A percentile compares a stretch with the other conserved stretches of the same genome.
Conservation (phyloP, 2,797 vertebrate species). For the Mustela erminea region DNA sequence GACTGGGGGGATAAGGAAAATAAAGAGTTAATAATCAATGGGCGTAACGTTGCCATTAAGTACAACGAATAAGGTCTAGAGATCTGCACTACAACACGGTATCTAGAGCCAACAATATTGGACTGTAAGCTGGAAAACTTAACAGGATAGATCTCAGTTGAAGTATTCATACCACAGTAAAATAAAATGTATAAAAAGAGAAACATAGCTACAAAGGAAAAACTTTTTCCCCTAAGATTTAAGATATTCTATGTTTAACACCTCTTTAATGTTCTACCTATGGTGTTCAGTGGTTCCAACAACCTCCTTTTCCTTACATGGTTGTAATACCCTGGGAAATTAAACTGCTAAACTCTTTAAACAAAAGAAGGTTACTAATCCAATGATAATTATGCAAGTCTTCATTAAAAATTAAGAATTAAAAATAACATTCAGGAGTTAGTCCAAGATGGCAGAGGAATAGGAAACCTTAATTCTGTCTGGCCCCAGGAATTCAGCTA, state of each 20-base stretch:
- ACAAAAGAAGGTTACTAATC: background rate
- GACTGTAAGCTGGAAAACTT: background rate
- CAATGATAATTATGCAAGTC: slow-evolving; percentile 38
- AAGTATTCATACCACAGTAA: background rate
- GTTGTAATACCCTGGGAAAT: slow-evolving; percentile 87
- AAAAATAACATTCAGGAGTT: background rate
- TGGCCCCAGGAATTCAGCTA: background rate
- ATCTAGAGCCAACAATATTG: background rate
- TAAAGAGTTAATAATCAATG: background rate
- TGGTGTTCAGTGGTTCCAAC: slow-evolving; percentile 54
- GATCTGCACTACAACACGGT: background rate
- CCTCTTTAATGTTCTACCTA: slow-evolving; percentile 76
- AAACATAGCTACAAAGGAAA: background rate
- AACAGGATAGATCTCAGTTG: background rate
- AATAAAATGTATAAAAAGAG: background rate
- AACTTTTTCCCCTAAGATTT: slow-evolving; percentile 59
- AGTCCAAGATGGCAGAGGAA: background rate
- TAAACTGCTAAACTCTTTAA: slow-evolving; percentile 71
- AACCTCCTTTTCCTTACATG: slow-evolving; percentile 78
- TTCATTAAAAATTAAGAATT: slow-evolving; percentile 2
- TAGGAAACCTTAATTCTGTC: background rate
- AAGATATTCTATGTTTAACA: slow-evolving; percentile 81
- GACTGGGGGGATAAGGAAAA: background rate
- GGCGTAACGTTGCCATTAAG: background rate
- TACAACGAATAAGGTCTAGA: background rate